phyloP scores from a whole-genome alignment of 2,888 invertebrate species.

The Cordilura impudica region DNA sequence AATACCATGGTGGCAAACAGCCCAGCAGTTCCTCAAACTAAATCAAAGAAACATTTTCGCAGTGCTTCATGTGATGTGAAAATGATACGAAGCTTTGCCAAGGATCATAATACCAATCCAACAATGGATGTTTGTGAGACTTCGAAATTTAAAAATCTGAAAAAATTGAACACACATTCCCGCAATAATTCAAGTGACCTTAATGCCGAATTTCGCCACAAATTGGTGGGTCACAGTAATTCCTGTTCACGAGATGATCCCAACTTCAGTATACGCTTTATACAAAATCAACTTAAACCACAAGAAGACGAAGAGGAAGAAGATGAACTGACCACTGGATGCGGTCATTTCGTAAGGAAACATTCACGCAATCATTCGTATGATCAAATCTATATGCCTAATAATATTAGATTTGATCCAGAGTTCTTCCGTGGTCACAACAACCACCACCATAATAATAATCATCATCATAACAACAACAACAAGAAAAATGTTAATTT shows the following conservation, averaged over 20 bases:
- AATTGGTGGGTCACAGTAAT: constrained; percentile 72
- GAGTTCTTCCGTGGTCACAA: constrained; percentile 74
- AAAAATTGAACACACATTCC: constrained; percentile 76
- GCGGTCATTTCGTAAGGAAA: constrained; percentile 76
- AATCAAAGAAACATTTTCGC: constrained; percentile 77
- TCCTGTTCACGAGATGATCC: constrained; percentile 75
- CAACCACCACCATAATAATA: constrained; percentile 66
- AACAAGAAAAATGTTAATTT: constrained; percentile 76
- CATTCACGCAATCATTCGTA: constrained; percentile 78
- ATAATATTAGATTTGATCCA: constrained; percentile 77
- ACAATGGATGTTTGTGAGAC: constrained; percentile 65
- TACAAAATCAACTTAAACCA: constrained; percentile 76
- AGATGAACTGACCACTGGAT: constrained; percentile 74
- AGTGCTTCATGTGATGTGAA: constrained; percentile 78
- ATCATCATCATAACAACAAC: constrained; percentile 64
- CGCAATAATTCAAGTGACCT: constrained; percentile 78
- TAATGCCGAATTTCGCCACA: constrained; percentile 72
- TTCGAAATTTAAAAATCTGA: constrained; percentile 74
- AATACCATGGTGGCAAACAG: constrained; percentile 67
- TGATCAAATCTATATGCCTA: constrained; percentile 78
- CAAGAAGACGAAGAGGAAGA: constrained; percentile 73
- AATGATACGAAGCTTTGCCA: constrained; percentile 77
- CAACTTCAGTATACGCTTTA: constrained; percentile 75
- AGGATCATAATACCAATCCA: constrained; percentile 71
- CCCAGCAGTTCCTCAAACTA: constrained; percentile 72